phyloP scores from a whole-genome alignment of 1,140 invertebrate species.

The Acyrthosiphon pisum region DNA sequence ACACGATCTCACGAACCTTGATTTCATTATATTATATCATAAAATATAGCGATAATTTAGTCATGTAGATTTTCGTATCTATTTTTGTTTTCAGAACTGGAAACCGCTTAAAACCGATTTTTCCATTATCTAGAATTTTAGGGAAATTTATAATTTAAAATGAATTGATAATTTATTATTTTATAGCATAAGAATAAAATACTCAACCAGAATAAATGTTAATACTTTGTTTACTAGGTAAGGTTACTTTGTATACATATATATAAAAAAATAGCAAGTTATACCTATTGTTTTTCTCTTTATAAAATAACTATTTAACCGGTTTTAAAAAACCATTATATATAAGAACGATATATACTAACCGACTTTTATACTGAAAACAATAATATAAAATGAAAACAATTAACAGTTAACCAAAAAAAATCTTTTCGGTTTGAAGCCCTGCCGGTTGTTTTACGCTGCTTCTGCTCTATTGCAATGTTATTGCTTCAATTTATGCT shows the following conservation, averaged over 20 bases:
- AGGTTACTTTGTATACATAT: too few relatives aligned
- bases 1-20: fast-evolving
- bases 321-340: not conserved
- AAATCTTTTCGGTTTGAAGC: not conserved
- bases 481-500: not conserved
- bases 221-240: too few relatives aligned
- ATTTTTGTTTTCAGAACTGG: not conserved
- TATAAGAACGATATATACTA: too few relatives aligned
- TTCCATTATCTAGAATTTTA: too few relatives aligned
- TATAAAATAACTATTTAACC: not conserved
- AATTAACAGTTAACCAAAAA: not conserved
- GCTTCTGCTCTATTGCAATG: too few relatives aligned
- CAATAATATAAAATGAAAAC: too few relatives aligned
- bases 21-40: not conserved
- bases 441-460: not conserved
- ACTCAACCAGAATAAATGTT: not conserved
- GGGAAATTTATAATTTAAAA: not conserved
- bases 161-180: not conserved
- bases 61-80: not conserved
- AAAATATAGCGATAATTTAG: not conserved
- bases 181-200: not conserved
- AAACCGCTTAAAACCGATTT: not conserved
- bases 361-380: too few relatives aligned
- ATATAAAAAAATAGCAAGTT: too few relatives aligned
- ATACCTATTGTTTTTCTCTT: too few relatives aligned